Percentiles rank a stretch among this genome's conserved stretches.
These are phyloP conservation scores for Pseudochirops corinnae DNA, from an alignment of 2,797 vertebrate species.

Conservation along the genomic window DNA sequence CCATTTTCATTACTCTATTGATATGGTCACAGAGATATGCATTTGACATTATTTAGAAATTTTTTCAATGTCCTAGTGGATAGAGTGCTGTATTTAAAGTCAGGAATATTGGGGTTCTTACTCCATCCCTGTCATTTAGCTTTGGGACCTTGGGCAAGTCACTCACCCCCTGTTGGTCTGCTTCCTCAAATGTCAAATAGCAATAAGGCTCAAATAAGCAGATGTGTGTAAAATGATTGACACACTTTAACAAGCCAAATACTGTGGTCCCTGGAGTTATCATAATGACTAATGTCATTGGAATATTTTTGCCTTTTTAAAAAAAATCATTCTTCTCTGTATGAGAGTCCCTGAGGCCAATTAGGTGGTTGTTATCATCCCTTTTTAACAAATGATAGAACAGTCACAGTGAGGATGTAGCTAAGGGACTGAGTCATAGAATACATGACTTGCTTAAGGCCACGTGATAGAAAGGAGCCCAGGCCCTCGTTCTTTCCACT, in stretches of 20 bases:
- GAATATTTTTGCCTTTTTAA: not conserved
- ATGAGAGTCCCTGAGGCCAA: not conserved
- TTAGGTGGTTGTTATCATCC: not conserved
- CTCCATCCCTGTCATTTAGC: not conserved
- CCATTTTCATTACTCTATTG: not conserved
- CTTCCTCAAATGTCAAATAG: not conserved
- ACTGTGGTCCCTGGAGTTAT: not conserved
- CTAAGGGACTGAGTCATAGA: not conserved
- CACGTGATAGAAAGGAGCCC: too few species aligned
- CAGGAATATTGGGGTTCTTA: not conserved
- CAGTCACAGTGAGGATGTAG: not conserved
- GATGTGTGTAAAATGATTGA: not conserved
- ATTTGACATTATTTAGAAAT: not conserved
- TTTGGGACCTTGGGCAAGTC: not conserved
- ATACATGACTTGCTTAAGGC: not conserved
- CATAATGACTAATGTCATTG: not conserved
- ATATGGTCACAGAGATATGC: not conserved
- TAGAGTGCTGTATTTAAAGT: not conserved
- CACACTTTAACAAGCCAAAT: not conserved
- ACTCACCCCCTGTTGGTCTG: not conserved
- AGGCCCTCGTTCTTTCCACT: too few species aligned
- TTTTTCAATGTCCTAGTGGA: not conserved
- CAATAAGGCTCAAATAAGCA: not conserved
- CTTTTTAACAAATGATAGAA: not conserved
- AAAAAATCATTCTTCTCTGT: not conserved